A percentile compares a stretch with the other conserved stretches of the same genome.
Conservation (phyloP, 2,888 invertebrate genomes). For the Phyllotreta cruciferae region DNA sequence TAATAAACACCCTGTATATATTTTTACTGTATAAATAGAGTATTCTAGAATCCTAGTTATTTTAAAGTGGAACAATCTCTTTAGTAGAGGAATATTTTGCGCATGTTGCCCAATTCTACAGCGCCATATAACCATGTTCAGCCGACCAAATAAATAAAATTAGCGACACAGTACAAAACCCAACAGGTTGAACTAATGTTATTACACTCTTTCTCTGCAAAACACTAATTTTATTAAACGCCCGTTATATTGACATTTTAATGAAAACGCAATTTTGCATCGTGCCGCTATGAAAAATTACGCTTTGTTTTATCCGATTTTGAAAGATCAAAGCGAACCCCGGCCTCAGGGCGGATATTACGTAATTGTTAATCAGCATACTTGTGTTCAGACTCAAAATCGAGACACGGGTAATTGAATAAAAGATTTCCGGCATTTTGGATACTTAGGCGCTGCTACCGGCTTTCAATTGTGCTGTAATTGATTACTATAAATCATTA, state of each 20-base stretch:
- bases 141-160: conserved; percentile 50
- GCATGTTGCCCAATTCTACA: not conserved
- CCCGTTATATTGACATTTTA: conserved; percentile 58
- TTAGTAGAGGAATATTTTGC: not conserved
- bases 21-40: too few species aligned
- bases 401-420: conserved; percentile 46
- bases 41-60: too few species aligned
- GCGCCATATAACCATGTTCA: not conserved
- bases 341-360: conserved; percentile 44
- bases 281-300: conserved; percentile 52
- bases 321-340: conserved; percentile 50
- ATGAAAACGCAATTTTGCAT: conserved; percentile 57
- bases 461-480: conserved; percentile 37
- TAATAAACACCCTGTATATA: too few species aligned
- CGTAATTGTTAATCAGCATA: conserved; percentile 49
- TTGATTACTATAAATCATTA: conserved; percentile 27
- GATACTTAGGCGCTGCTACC: conserved; percentile 36
- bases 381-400: conserved; percentile 39
- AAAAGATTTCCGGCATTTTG: conserved; percentile 44
- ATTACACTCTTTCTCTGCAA: conserved; percentile 52
- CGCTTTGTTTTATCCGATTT: conserved; percentile 50
- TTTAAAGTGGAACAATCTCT: too few species aligned
- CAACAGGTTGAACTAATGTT: conserved; percentile 55
- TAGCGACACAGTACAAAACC: conserved; percentile 50
- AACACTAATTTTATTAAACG: conserved; percentile 58